Evolutionary conservation across 2,888 invertebrate species (phyloP).

Genomic region (Cheilosia impressa): DNA sequence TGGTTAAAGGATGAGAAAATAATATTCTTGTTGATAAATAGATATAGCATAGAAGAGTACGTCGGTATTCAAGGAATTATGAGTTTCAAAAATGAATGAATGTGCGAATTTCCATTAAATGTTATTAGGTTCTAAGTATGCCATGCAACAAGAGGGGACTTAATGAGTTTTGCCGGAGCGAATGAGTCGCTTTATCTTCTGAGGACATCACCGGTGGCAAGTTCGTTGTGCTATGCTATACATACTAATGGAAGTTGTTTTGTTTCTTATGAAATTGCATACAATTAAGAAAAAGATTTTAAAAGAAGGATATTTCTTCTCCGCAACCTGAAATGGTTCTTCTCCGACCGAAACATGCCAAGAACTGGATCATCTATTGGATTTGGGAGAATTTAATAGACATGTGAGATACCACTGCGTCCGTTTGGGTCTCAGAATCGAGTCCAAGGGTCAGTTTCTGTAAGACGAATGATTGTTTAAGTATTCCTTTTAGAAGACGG

Average conservation of each 20-base stretch:
- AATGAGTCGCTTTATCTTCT: conserved; percentile 17
- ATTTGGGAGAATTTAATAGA: too few species aligned
- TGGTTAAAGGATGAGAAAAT: conserved; percentile 51
- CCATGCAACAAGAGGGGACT: conserved; percentile 48
- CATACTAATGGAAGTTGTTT: not conserved
- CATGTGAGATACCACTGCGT: too few species aligned
- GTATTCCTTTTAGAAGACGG: too few species aligned
- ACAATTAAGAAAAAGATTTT: not conserved
- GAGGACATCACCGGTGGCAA: conserved; percentile 34
- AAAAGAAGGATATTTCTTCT: too few species aligned
- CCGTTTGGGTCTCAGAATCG: too few species aligned
- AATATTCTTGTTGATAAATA: conserved; percentile 42
- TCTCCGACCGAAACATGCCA: too few species aligned
- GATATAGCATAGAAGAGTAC: not conserved
- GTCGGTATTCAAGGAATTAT: conserved; percentile 24
- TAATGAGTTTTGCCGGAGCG: conserved; percentile 39
- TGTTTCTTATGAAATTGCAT: not conserved
- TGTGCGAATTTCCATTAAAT: conserved; percentile 59
- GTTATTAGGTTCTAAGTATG: conserved; percentile 56
- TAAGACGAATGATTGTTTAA: too few species aligned
- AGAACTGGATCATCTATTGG: too few species aligned
- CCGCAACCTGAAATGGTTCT: too few species aligned
- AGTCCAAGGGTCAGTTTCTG: too few species aligned
- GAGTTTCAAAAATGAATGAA: conserved; percentile 46
- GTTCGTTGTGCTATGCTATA: conserved; percentile 35